These are phyloP conservation scores for Apaloderma vittatum DNA, from an alignment of 2,113 vertebrate species.

Conservation along the genomic window DNA sequence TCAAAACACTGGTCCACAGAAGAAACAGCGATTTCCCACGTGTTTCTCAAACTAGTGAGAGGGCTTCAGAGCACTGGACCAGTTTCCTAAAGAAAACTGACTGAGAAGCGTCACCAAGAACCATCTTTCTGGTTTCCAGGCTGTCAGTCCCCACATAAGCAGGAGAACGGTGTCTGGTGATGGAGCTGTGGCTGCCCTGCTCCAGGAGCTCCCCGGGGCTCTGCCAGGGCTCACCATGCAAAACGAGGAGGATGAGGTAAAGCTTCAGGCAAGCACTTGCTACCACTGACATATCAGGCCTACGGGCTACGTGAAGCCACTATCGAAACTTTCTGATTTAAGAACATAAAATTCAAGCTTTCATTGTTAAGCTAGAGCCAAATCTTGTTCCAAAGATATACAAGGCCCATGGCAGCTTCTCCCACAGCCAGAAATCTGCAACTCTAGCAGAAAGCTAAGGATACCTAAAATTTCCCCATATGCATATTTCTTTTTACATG, in stretches of 20 bases:
- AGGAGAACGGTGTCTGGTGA: neutral
- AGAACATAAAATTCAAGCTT: neutral
- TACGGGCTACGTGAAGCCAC: neutral
- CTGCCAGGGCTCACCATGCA: neutral
- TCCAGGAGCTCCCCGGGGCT: rapidly evolving
- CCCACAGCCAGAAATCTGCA: neutral
- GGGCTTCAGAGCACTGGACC: neutral
- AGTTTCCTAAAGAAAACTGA: neutral
- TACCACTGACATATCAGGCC: neutral
- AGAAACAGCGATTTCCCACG: rapidly evolving
- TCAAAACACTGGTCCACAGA: neutral
- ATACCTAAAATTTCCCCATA: neutral
- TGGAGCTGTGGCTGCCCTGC: neutral
- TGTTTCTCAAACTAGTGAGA: neutral
- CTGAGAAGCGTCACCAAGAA: neutral
- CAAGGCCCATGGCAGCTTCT: constrained; percentile 7
- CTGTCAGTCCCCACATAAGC: neutral
- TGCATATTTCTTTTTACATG: neutral
- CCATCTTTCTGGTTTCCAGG: neutral
- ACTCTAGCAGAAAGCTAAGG: neutral
- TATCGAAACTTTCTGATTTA: neutral
- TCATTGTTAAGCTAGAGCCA: neutral
- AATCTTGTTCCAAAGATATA: neutral
- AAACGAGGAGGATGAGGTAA: neutral
- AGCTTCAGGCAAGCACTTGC: neutral